A percentile compares a stretch with the other conserved stretches of the same genome.
These are phyloP conservation scores for Sinotaia quadrata DNA, from an alignment of 2,888 invertebrate species.

Conservation along the genomic window DNA sequence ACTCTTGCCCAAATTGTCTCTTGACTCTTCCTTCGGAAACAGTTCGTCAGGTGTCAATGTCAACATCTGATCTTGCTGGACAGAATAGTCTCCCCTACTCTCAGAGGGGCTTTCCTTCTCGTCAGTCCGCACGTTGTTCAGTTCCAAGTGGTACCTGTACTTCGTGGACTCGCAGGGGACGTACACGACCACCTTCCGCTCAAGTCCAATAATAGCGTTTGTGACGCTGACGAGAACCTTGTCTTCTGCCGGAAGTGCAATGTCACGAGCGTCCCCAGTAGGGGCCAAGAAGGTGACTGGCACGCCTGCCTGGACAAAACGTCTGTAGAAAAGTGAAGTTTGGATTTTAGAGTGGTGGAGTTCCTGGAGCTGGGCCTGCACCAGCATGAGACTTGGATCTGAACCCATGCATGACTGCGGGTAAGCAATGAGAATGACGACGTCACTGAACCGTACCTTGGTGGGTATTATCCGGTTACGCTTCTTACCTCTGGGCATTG, in stretches of 20 bases:
- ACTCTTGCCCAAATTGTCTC: too few relatives aligned
- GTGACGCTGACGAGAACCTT: not conserved
- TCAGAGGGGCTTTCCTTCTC: not conserved
- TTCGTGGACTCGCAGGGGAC: slow-evolving; percentile 8
- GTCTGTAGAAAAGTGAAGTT: not conserved
- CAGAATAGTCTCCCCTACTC: too few relatives aligned
- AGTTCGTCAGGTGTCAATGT: too few relatives aligned
- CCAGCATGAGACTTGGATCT: not conserved
- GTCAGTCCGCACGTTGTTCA: not conserved
- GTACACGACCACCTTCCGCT: slow-evolving; percentile 9
- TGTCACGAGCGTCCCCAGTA: slow-evolving; percentile 11
- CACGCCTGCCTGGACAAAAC: not conserved
- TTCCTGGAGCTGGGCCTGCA: slow-evolving; percentile 1
- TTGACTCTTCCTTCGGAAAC: too few relatives aligned
- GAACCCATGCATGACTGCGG: not conserved
- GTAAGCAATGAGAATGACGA: not conserved
- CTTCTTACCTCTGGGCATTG: slow-evolving; percentile 1
- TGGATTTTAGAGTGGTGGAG: slow-evolving; percentile 1
- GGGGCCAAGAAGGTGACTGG: slow-evolving; percentile 3
- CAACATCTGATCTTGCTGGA: too few relatives aligned
- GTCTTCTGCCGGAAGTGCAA: slow-evolving; percentile 9
- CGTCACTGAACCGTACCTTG: slow-evolving; percentile 1
- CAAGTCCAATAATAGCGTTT: slow-evolving; percentile 3
- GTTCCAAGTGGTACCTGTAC: not conserved
- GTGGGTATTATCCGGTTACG: not conserved